phyloP scores from a whole-genome alignment of 1,140 invertebrate species.

The Plutomurus gul region DNA sequence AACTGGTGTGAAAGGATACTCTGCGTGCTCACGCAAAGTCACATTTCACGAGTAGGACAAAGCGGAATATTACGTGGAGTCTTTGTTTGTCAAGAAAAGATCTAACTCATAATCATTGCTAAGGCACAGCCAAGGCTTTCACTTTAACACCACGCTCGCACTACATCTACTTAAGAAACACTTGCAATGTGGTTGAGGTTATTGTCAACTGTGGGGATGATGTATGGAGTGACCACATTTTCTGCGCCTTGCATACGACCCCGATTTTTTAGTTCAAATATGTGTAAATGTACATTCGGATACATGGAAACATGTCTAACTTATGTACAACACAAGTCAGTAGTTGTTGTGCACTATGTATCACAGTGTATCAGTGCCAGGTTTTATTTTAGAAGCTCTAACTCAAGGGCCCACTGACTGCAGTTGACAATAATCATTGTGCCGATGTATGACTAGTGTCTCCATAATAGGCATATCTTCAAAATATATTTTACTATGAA shows the following conservation, averaged over 20 bases:
- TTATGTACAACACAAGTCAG: not conserved
- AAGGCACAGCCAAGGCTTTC: too few relatives aligned
- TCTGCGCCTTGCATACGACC: conserved; percentile 1
- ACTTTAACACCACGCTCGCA: not conserved
- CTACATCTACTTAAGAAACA: conserved; percentile 6
- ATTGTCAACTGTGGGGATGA: conserved; percentile 29
- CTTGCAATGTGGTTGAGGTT: conserved; percentile 8
- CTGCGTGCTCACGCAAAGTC: too few relatives aligned
- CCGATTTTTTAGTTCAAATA: conserved; percentile 12
- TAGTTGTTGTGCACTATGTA: too few relatives aligned
- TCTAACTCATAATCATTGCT: too few relatives aligned
- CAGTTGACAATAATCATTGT: conserved; percentile 9
- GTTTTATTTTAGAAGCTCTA: not conserved
- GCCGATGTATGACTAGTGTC: not conserved
- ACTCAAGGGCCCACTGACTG: conserved; percentile 9
- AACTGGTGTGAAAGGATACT: too few relatives aligned
- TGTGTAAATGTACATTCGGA: too few relatives aligned
- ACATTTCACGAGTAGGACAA: too few relatives aligned
- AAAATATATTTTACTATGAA: not conserved
- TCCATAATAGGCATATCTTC: not conserved
- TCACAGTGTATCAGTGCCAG: not conserved
- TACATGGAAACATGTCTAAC: not conserved
- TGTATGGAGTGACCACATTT: conserved; percentile 49
- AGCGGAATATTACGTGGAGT: too few relatives aligned
- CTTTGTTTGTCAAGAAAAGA: too few relatives aligned